Evolutionary conservation across 2,797 vertebrate genomes (phyloP), one percentile per base, ranked within the genome.

Genomic region (Gastrophryne carolinensis): DNA sequence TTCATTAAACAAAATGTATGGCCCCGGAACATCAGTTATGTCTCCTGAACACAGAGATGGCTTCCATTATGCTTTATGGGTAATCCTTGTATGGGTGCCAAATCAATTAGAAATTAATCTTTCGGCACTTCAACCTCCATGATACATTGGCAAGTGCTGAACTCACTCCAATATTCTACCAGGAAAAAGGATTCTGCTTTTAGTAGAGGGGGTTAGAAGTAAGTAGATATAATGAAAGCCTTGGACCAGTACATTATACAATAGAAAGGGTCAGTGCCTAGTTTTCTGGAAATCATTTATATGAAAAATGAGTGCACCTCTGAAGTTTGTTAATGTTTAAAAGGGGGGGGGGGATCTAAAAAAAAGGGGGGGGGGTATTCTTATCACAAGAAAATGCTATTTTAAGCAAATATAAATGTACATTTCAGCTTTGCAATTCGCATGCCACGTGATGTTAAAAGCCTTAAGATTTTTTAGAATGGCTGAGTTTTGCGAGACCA

Each of bases 21-120:
- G 44, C n/a, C 10, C 32, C 29, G 17, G 56, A 52, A 66, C 54
- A 75, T 66, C 37, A 61, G 50, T 30, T 17, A 39, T 72, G 53
- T 60, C 61, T 52, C 68, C 72, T 72, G 21, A 41, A 52, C 69
- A 58, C 11, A 24, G 58, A 50, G 53, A 78, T 72, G 44, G 30
- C 23, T 72, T 78, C 68, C 61, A 72, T 78, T 78, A 78, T 78
- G 52, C 58, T 78, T 78, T 78, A 78, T 78, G 68, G 68, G 58
- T 65, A 72, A 66, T 66, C 61, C n/a, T 69, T 65, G 75, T 58
- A 44, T 49, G 61, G 75, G 41, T 72, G 75, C 75, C 75, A 78
- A 66, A 78, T 78, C 60, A 72, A 72, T 78, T 78, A 72, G 30
- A 78, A 66, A 78, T 78, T 29, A 58, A 78, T 78, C 68, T 65